Percentiles rank a stretch among this genome's conserved stretches.
phyloP scores from a whole-genome alignment of 2,113 vertebrate genomes.

The Istiophorus platypterus region DNA sequence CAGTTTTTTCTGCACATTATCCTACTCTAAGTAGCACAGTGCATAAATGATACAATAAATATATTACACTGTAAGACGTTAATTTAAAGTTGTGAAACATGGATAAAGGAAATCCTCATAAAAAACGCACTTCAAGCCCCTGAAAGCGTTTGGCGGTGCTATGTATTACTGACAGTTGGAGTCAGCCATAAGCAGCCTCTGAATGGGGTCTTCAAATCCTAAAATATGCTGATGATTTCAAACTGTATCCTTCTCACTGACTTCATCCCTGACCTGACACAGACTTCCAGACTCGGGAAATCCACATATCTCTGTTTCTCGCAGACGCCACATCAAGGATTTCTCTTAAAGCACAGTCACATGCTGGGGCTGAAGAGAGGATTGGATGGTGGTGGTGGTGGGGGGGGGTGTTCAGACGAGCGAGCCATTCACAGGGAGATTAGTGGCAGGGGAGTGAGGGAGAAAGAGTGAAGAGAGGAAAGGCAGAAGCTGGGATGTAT shows the following conservation, averaged over 20 bases:
- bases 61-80: slow-evolving; percentile 43
- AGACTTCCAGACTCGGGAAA: slow-evolving; percentile 73
- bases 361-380: slow-evolving; percentile 75
- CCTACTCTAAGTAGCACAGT: slow-evolving; percentile 10
- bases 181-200: slow-evolving; percentile 63
- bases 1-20: slow-evolving; percentile 44
- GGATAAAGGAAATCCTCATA: slow-evolving; percentile 64
- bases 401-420: slow-evolving; percentile 57
- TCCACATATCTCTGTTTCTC: slow-evolving; percentile 79
- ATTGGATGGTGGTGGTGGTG: slow-evolving; percentile 45
- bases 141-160: slow-evolving; percentile 51
- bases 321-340: slow-evolving; percentile 80
- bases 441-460: slow-evolving; percentile 56
- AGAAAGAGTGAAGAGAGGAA: slow-evolving; percentile 37
- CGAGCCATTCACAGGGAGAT: slow-evolving; percentile 80
- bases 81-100: slow-evolving; percentile 71
- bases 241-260: slow-evolving; percentile 68
- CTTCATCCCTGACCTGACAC: slow-evolving; percentile 75
- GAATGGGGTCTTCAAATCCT: slow-evolving; percentile 77
- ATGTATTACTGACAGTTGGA: slow-evolving; percentile 64
- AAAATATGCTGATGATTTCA: slow-evolving; percentile 84
- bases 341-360: slow-evolving; percentile 82
- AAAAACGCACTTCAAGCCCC: slow-evolving; percentile 34
- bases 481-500: slow-evolving; percentile 31
- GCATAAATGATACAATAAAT: slow-evolving; percentile 49